Evolutionary conservation across 2,113 vertebrate species (phyloP), one percentile per base, ranked within the genome.

Genomic region (Psophia crepitans): DNA sequence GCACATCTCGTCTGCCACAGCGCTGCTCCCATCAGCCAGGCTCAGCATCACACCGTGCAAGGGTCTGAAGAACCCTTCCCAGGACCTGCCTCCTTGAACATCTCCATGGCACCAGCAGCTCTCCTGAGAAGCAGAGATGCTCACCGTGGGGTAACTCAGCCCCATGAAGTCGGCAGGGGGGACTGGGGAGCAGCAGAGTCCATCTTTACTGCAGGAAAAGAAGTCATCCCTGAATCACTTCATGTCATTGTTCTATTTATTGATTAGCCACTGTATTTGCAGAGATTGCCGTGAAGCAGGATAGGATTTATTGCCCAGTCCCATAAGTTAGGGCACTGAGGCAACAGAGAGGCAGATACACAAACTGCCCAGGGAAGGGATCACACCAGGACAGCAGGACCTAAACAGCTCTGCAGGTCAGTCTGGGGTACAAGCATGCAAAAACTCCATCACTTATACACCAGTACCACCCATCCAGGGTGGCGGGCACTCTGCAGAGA

Each of bases 361-460:
- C 14, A 61, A 21, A 37, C 6, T 71, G 56, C 27, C 43, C 37
- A 1, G 9, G 10, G 69, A 16, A 54, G 39, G 74, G 26, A 13
- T 41, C 7, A 32, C n/a, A 30, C 8, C 3, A 1, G 26, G 28
- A 32, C 37, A 41, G 33, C 28, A 33, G 39, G 1, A 51, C 33
- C n/a, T 6, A 11, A 27, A 16, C 28, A 33, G 28, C 28, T 74
- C 54, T 53, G 54, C 3, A 7, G 37, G 8, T 9, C 60, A 2
- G 0, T 8, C 41, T 22, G 21, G 35, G 56, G 13, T 9, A 49
- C 0, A 4, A 60, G 39, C 39, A 39, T 2, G 8, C 27, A 32
- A 75, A 83, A 1, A 14, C 46, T 1, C 18, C 41, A 66, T 5
- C 53, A 8, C 12, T 61, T 58, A 27, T 14, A 73, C 3, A 14